Base-by-base conservation (phyloP, 2,888 invertebrate genomes). In the Pseudococcus viburni region DNA sequence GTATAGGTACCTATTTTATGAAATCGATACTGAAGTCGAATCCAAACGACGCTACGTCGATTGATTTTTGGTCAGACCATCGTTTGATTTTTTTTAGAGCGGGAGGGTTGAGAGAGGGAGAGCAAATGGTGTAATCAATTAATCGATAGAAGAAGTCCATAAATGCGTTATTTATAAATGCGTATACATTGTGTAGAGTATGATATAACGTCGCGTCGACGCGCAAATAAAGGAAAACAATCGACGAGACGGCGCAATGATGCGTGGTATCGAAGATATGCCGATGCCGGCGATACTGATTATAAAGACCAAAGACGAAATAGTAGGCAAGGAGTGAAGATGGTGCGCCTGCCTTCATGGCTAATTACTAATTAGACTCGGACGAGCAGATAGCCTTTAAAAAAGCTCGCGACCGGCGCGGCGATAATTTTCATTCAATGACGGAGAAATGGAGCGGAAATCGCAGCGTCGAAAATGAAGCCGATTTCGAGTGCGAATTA, bases 301-400 rank as follows among this genome's bases (percentile, higher is more conserved):
- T 11, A 51, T 5, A 11, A 12, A 51, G 51, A 51, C 7, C 0
- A 51, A 17, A 51, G 26, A 33, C 26, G 12, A 46, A 46, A 46
- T 11, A 2, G 9, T 46, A 46, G 46, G 12, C 17, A 51, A 51
- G 51, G 51, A 12, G 12, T 51, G 15, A 51, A 51, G 51, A 51
- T 33, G 33, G 17, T 5, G 15, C 5, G 19, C 19, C 59, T 19
- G 68, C 68, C 64, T 73, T 73, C 68, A 26, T 6, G 68, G 68
- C 68, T 73, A 15, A 33, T 73, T 73, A 73, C 68, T 73, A 15
- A 33, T 73, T 73, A 73, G 68, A 73, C 33, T 73, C 68, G 68
- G 68, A 73, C 68, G 26, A 73, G 68, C 68, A 73, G 33, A 73
- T 73, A 59, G 19, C 59, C 59, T 59, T 59, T 59, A 17, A 17